Evolutionary conservation across 2,113 vertebrate species (phyloP).

Genomic region (Tiliqua scincoides): DNA sequence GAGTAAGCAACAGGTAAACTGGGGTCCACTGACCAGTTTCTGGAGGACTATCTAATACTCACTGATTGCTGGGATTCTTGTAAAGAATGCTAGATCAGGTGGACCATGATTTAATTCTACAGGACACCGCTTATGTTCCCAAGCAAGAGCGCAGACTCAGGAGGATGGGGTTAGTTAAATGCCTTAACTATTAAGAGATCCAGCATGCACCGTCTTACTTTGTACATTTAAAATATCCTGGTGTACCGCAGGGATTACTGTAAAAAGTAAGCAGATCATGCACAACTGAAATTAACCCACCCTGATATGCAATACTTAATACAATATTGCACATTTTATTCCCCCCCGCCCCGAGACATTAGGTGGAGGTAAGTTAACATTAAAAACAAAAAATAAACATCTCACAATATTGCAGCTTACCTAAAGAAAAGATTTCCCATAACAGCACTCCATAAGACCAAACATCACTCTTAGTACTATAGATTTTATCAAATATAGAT

Average conservation of each 20-base stretch:
- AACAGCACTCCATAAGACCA: conserved; percentile 94
- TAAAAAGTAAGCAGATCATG: neutral
- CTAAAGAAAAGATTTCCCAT: conserved; percentile 98
- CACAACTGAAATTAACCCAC: neutral
- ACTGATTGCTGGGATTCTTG: neutral
- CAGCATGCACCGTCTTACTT: neutral
- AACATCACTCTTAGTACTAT: conserved; percentile 95
- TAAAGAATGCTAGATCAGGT: neutral
- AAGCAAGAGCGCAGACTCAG: too few species aligned
- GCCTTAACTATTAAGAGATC: neutral
- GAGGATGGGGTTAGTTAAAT: too few species aligned
- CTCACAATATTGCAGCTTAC: conserved; percentile 65
- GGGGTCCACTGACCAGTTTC: neutral
- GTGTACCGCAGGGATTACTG: neutral
- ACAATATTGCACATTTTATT: neutral
- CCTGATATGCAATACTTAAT: neutral
- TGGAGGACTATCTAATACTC: neutral
- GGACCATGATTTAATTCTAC: too few species aligned
- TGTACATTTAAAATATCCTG: neutral
- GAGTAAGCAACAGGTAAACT: too few species aligned
- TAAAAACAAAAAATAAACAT: neutral
- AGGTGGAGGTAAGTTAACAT: neutral
- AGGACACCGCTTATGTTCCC: too few species aligned
- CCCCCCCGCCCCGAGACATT: neutral
- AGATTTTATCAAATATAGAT: conserved; percentile 97